Conservation (phyloP, 23 tunicate genomes). For the Halocynthia aurantium region DNA sequence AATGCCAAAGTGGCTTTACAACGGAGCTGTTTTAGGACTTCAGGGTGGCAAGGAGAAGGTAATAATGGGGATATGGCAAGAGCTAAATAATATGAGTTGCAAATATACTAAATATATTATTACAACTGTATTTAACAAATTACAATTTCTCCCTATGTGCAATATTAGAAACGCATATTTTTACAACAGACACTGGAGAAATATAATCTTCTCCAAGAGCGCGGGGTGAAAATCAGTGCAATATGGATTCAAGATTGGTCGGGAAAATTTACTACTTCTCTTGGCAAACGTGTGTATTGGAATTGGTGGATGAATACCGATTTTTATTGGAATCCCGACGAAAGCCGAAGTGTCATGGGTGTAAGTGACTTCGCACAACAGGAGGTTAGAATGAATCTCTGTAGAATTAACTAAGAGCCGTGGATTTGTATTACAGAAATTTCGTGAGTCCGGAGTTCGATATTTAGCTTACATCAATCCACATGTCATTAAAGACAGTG, state of each 20-base stretch:
- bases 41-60: conserved; percentile 95
- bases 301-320: conserved; percentile 77
- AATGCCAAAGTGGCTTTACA: conserved; percentile 79
- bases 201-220: conserved; percentile 25
- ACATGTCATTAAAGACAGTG: conserved; percentile 76
- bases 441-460: conserved; percentile 26
- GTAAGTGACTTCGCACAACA: background rate
- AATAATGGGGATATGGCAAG: background rate
- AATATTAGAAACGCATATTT: background rate
- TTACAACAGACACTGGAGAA: conserved; percentile 33
- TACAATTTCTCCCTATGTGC: background rate
- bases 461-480: conserved; percentile 96
- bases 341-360: background rate
- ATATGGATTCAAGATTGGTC: conserved; percentile 99
- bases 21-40: conserved; percentile 91
- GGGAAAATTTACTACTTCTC: conserved; percentile 78
- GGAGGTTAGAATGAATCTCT: background rate
- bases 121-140: too few species aligned
- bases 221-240: conserved; percentile 69
- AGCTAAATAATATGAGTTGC: background rate
- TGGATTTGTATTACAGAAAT: conserved; percentile 12
- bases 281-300: conserved; percentile 95
- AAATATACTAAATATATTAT: background rate
- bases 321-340: conserved; percentile 25
- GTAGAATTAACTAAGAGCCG: conserved; percentile 2